Percentiles rank a stretch among this genome's conserved stretches.
Conservation (phyloP, 2,113 vertebrate genomes). For the Thunnus maccoyii region DNA sequence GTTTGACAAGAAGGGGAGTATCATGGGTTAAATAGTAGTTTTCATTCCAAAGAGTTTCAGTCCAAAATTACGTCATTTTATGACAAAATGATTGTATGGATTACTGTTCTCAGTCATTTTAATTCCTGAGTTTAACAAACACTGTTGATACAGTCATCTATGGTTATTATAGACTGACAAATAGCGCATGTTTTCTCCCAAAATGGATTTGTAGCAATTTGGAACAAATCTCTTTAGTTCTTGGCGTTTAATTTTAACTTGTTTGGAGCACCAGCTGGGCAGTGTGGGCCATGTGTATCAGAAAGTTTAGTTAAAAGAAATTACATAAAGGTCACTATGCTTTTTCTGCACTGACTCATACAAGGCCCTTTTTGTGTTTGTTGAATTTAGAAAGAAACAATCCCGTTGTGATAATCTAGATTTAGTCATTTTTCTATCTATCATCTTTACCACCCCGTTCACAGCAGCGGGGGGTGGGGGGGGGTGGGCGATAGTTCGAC, state of each 20-base stretch:
- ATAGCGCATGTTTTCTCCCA: background rate
- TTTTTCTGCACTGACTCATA: conserved; percentile 23
- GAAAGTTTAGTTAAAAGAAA: conserved; percentile 39
- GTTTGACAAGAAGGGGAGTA: no score
- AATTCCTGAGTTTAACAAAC: background rate
- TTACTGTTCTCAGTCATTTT: conserved; percentile 9
- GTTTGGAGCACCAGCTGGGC: conserved; percentile 39
- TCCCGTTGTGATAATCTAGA: conserved; percentile 35
- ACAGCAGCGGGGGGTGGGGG: conserved; percentile 19
- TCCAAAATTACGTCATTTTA: background rate
- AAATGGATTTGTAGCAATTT: conserved; percentile 34
- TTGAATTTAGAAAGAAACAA: conserved; percentile 50
- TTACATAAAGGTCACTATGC: conserved; percentile 3
- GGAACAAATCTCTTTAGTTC: conserved; percentile 41
- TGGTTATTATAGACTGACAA: background rate
- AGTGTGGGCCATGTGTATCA: background rate
- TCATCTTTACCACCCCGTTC: conserved; percentile 20
- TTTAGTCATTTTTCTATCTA: conserved; percentile 50
- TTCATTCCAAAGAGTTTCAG: no score
- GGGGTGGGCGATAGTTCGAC: conserved; percentile 61
- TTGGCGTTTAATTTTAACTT: conserved; percentile 2
- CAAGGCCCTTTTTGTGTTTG: conserved; percentile 24
- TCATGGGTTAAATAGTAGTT: no score
- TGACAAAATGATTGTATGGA: background rate
- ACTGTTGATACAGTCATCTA: background rate